These are phyloP conservation scores for Gadopsis marmoratus DNA, from an alignment of 2,797 vertebrate genomes.

Conservation along the genomic window DNA sequence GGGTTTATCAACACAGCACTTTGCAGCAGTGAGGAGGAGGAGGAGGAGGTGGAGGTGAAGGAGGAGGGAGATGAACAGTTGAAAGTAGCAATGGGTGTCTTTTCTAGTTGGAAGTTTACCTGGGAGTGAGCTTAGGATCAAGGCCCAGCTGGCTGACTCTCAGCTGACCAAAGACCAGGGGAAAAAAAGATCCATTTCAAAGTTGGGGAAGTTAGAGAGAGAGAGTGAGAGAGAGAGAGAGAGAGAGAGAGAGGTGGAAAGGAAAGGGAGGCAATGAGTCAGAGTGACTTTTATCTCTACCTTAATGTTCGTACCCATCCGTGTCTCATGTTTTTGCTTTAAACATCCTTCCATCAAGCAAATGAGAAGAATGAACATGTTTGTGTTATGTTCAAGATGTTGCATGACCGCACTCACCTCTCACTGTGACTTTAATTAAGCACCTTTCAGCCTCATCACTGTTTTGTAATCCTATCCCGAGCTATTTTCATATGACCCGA, in stretches of 20 bases:
- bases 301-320: constrained; percentile 6
- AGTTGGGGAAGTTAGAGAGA: constrained; percentile 51
- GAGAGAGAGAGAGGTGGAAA: constrained; percentile 8
- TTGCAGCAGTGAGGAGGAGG: constrained; percentile 32
- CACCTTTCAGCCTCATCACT: constrained; percentile 60
- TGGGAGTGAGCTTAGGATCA: constrained; percentile 60
- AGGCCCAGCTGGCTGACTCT: constrained; percentile 52
- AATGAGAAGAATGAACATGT: background rate
- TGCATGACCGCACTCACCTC: constrained; percentile 26
- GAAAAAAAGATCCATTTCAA: constrained; percentile 53
- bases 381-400: constrained; percentile 4
- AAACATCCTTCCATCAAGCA: background rate
- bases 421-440: constrained; percentile 57
- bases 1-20: constrained; percentile 70
- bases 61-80: constrained; percentile 57
- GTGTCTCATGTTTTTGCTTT: background rate
- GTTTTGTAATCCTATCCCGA: constrained; percentile 50
- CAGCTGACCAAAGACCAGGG: constrained; percentile 49
- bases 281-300: constrained; percentile 42
- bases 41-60: constrained; percentile 3
- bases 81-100: constrained; percentile 67
- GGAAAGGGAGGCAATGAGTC: constrained; percentile 39
- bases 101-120: constrained; percentile 74
- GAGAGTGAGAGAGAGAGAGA: constrained; percentile 7
- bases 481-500: constrained; percentile 66